Base-by-base conservation (phyloP, 2,888 invertebrate genomes). In the Catocala fraxini region DNA sequence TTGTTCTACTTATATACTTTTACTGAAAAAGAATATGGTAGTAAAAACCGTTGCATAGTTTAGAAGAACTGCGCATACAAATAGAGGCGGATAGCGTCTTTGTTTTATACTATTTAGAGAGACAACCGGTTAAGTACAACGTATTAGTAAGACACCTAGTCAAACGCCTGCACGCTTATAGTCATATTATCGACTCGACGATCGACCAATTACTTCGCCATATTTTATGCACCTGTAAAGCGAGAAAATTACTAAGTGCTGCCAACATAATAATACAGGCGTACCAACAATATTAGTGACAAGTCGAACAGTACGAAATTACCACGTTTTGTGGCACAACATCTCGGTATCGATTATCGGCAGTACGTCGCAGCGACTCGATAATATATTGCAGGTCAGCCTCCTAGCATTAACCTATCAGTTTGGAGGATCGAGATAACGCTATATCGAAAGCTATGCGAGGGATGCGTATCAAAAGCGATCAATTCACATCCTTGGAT, bases 321-420 rank as follows among this genome's bases (percentile, higher is more conserved):
- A 41, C 41, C 34, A 12, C 46, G 54, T 57, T 35, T 13, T 57
- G 41, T 57, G 35, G 42, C 39, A 77, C 59, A 72, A 63, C 56
- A 68, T 70, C 66, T 65, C 57, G 68, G 53, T 67, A 73, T 67
- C 67, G 76, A 58, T 58, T 63, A 57, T 34, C 56, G 45, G 69
- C 41, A 56, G 53, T 66, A 66, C 68, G 67, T 70, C 66, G 65
- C 59, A 68, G 49, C 78, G 63, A 69, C 51, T 69, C 65, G 65
- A 73, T 80, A 75, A 81, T 77, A 75, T 77, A 81, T 79, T 46
- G 76, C 63, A 68, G 79, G 79, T 73, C 76, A 80, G 68, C 65
- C 64, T 69, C 73, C 70, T 68, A 67, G 71, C 71, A 72, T 81
- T 81, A 80, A 82, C 81, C 81, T 74, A 76, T 75, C 81, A 78